These are phyloP conservation scores for Protobothrops mucrosquamatus DNA, from an alignment of 2,113 vertebrate species.

Conservation along the genomic window DNA sequence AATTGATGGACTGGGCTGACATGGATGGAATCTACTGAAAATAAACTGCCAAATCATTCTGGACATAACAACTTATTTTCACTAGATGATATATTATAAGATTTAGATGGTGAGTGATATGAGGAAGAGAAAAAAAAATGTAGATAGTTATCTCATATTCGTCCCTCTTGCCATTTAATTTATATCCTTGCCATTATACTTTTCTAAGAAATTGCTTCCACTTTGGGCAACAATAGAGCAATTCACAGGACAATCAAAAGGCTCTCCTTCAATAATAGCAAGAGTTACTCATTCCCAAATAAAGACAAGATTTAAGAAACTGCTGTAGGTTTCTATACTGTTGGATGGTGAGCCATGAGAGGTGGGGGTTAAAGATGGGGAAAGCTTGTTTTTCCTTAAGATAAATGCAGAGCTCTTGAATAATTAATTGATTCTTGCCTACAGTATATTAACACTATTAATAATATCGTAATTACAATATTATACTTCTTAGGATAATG, in stretches of 20 bases:
- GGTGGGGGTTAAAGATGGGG: background rate
- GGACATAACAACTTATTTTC: slow-evolving; percentile 44
- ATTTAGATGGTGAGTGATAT: slow-evolving; percentile 47
- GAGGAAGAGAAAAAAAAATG: slow-evolving; percentile 50
- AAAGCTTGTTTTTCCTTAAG: slow-evolving; percentile 12
- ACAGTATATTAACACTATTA: slow-evolving; percentile 19
- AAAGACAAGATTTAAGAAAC: background rate
- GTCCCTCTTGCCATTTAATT: slow-evolving; percentile 52
- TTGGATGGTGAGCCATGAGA: background rate
- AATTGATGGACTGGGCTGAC: slow-evolving; percentile 36
- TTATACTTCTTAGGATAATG: background rate
- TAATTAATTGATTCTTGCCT: background rate
- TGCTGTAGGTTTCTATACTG: background rate
- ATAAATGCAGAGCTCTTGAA: slow-evolving; percentile 21
- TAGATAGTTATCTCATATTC: slow-evolving; percentile 50
- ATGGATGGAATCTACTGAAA: slow-evolving; percentile 36
- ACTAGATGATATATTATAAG: slow-evolving; percentile 48
- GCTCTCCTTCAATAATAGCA: slow-evolving; percentile 3
- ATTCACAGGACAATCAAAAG: slow-evolving; percentile 37
- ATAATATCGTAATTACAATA: background rate
- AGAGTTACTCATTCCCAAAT: slow-evolving; percentile 2
- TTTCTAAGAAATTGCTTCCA: slow-evolving; percentile 52
- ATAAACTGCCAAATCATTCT: slow-evolving; percentile 53
- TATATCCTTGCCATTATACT: slow-evolving; percentile 45
- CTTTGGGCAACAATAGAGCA: slow-evolving; percentile 44